Conservation (phyloP, 2,113 vertebrate genomes). For the Eidolon helvum region DNA sequence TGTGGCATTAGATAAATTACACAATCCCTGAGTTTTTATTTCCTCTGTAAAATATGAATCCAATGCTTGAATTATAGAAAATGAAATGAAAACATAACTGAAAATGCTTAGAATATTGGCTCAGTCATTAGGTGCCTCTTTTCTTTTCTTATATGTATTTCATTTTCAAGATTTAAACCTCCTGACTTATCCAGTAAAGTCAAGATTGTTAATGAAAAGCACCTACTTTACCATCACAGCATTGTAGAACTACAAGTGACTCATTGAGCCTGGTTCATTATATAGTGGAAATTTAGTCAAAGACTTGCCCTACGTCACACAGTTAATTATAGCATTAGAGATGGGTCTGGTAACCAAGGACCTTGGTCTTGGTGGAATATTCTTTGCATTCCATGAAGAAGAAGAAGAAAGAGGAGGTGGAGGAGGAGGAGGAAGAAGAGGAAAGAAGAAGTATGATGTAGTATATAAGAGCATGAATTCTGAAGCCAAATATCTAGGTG, state of each 20-base stretch:
- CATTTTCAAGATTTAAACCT: neutral
- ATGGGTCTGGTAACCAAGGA: neutral
- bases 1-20: neutral
- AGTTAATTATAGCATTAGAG: neutral
- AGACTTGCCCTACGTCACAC: neutral
- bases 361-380: neutral
- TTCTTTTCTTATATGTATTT: neutral
- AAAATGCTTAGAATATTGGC: neutral
- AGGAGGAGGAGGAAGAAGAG: too few relatives aligned
- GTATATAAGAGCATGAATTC: neutral
- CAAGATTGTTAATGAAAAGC: slow-evolving; percentile 3
- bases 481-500: neutral
- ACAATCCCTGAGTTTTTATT: neutral
- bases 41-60: neutral
- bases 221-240: neutral
- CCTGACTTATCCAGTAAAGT: neutral
- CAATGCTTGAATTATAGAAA: neutral
- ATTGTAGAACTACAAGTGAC: neutral
- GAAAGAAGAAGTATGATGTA: neutral
- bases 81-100: neutral
- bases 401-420: too few relatives aligned
- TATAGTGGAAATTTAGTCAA: neutral
- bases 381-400: neutral
- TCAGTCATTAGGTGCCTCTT: neutral
- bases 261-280: neutral